Conservation (phyloP, 1,140 invertebrate genomes). For the Dendrolimus punctatus region DNA sequence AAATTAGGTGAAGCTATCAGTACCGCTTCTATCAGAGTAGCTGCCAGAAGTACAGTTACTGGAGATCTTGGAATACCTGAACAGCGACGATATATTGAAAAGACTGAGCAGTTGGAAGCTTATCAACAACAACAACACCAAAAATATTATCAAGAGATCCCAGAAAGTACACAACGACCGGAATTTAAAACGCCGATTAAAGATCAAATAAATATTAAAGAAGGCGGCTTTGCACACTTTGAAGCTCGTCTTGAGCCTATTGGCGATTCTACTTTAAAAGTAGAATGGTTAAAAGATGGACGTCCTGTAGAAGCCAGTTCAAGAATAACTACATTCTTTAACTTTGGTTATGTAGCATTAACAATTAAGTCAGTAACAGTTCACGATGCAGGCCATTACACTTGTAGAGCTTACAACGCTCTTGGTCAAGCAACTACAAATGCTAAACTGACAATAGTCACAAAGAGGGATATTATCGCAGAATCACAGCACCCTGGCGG, state of each 20-base stretch:
- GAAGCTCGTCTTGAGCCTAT: conserved; percentile 95
- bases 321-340: conserved; percentile 94
- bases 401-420: conserved; percentile 89
- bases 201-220: conserved; percentile 89
- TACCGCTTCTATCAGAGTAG: conserved; percentile 84
- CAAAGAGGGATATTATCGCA: conserved; percentile 87
- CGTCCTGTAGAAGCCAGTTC: conserved; percentile 92
- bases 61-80: conserved; percentile 91
- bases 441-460: conserved; percentile 89
- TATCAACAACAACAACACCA: conserved; percentile 86
- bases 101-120: conserved; percentile 93
- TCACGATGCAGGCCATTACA: conserved; percentile 93
- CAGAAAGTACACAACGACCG: conserved; percentile 85
- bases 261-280: conserved; percentile 91
- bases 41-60: conserved; percentile 84
- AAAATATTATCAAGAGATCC: conserved; percentile 83
- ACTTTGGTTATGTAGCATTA: conserved; percentile 96
- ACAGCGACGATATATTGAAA: conserved; percentile 94
- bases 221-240: conserved; percentile 96
- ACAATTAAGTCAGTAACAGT: conserved; percentile 95
- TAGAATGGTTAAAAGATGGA: conserved; percentile 97
- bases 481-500: conserved; percentile 91
- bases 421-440: conserved; percentile 91
- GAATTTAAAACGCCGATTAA: conserved; percentile 95
- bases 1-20: conserved; percentile 89